A percentile compares a stretch with the other conserved stretches of the same genome.
phyloP scores from a whole-genome alignment of 1,140 invertebrate species.

The Drosophila nannoptera region DNA sequence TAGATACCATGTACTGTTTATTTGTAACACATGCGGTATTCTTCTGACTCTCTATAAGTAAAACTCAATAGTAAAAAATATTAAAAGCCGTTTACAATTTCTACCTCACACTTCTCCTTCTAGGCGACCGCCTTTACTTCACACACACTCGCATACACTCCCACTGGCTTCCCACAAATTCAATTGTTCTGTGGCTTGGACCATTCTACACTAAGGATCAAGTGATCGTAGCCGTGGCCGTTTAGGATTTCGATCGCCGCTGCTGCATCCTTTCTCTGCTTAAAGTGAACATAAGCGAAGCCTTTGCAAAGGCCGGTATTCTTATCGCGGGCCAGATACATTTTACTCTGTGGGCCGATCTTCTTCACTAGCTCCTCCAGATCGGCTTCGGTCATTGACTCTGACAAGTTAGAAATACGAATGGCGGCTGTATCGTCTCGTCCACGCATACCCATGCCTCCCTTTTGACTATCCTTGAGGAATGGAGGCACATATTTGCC shows the following conservation, averaged over 20 bases:
- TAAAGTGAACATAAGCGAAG: slow-evolving; percentile 98
- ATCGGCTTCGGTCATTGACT: slow-evolving; percentile 96
- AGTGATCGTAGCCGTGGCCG: slow-evolving; percentile 98
- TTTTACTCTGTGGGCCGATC: slow-evolving; percentile 83
- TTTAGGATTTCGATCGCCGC: slow-evolving; percentile 94
- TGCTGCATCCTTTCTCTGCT: slow-evolving; percentile 92
- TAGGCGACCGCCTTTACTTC: neutral
- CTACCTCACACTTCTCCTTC: neutral
- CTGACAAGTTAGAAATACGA: slow-evolving; percentile 97
- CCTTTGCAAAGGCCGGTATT: slow-evolving; percentile 91
- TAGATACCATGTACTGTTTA: slow-evolving; percentile 46
- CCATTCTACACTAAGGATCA: slow-evolving; percentile 99
- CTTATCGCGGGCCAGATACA: slow-evolving; percentile 93
- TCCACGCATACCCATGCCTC: slow-evolving; percentile 84
- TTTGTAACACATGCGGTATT: slow-evolving; percentile 31
- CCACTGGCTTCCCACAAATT: neutral
- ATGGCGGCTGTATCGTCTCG: slow-evolving; percentile 93
- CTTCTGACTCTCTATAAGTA: slow-evolving; percentile 19
- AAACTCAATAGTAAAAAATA: slow-evolving; percentile 27
- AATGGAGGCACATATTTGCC: slow-evolving; percentile 92
- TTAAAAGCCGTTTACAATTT: slow-evolving; percentile 7
- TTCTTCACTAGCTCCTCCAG: slow-evolving; percentile 95
- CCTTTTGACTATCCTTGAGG: slow-evolving; percentile 89
- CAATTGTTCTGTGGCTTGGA: slow-evolving; percentile 88
- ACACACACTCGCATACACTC: slow-evolving; percentile 10